A percentile compares a stretch with the other conserved stretches of the same genome.
These are phyloP conservation scores for Euwallacea similis DNA, from an alignment of 1,140 invertebrate genomes.

Conservation along the genomic window DNA sequence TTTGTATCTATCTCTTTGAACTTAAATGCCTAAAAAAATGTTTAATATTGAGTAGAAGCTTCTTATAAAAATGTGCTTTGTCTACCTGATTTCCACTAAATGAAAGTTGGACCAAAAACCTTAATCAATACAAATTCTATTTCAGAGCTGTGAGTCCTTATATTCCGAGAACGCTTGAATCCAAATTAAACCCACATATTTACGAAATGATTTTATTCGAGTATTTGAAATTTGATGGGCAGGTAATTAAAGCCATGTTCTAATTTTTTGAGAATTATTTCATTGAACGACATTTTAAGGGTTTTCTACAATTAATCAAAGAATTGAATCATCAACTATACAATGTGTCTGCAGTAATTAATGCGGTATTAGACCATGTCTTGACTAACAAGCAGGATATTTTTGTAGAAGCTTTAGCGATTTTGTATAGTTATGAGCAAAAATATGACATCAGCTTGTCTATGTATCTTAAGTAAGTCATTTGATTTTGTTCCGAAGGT, in stretches of 20 bases:
- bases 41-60: too few relatives aligned
- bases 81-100: too few relatives aligned
- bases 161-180: constrained; percentile 70
- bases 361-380: constrained; percentile 77
- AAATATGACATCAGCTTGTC: constrained; percentile 92
- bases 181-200: constrained; percentile 76
- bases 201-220: constrained; percentile 97
- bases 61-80: too few relatives aligned
- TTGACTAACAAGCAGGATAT: constrained; percentile 67
- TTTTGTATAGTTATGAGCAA: constrained; percentile 87
- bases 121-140: not conserved
- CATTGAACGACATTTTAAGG: constrained; percentile 51
- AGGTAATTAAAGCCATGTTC: constrained; percentile 53
- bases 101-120: too few relatives aligned
- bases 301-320: constrained; percentile 85
- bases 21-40: too few relatives aligned
- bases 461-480: constrained; percentile 81
- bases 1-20: too few relatives aligned
- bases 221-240: constrained; percentile 83
- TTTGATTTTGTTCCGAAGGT: not conserved
- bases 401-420: constrained; percentile 85
- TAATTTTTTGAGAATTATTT: not conserved
- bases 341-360: constrained; percentile 82
- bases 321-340: constrained; percentile 88
- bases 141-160: constrained; percentile 76